phyloP scores from a whole-genome alignment of 2,113 vertebrate species.

The Cardinalis cardinalis region DNA sequence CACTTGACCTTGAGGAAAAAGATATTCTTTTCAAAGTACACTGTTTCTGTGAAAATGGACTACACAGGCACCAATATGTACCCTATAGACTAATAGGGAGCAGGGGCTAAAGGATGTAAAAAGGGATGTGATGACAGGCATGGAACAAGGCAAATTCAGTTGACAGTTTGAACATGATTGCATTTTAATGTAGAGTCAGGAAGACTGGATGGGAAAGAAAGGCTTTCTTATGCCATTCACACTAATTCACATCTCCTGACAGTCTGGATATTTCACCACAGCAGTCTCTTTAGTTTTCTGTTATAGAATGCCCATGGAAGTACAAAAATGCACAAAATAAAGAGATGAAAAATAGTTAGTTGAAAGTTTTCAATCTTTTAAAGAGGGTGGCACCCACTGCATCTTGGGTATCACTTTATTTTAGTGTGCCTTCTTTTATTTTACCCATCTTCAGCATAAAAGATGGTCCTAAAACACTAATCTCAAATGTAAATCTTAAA shows the following conservation, averaged over 20 bases:
- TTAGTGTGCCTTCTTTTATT: not conserved
- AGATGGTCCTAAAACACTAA: not conserved
- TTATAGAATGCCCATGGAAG: not conserved
- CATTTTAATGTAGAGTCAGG: not conserved
- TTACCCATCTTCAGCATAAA: not conserved
- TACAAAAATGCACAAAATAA: not conserved
- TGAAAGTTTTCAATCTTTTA: not conserved
- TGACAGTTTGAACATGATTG: not conserved
- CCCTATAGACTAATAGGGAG: not conserved
- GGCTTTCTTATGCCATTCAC: not conserved
- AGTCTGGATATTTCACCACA: not conserved
- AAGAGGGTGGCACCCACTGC: not conserved
- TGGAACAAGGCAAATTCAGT: not conserved
- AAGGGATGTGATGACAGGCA: not conserved
- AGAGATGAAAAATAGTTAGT: not conserved
- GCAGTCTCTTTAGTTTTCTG: not conserved
- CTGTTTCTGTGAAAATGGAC: not conserved
- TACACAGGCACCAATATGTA: not conserved
- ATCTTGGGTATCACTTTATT: not conserved
- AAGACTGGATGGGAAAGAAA: not conserved
- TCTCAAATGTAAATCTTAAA: not conserved
- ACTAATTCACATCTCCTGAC: not conserved
- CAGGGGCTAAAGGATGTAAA: not conserved
- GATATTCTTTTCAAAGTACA: not conserved
- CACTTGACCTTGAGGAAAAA: not conserved